phyloP scores from a whole-genome alignment of 2,113 vertebrate genomes.

The Hydropotes inermis region DNA sequence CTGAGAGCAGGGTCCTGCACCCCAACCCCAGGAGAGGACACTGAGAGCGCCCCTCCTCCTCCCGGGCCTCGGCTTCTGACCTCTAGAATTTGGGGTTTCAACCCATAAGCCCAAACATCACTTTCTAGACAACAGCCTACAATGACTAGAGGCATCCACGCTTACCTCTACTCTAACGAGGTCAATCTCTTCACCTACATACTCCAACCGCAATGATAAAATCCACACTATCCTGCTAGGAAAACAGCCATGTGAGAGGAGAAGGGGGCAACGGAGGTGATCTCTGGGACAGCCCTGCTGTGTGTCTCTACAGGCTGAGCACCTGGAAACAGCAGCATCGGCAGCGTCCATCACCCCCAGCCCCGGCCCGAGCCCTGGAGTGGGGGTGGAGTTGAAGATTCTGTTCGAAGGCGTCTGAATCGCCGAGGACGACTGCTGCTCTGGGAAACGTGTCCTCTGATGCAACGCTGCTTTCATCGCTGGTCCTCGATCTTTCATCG shows the following conservation, averaged over 20 bases:
- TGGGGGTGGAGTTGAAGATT: not conserved
- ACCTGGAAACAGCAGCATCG: not conserved
- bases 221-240: accelerated
- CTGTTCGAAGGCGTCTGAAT: not conserved
- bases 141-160: accelerated
- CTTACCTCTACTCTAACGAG: too few species aligned
- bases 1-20: not conserved
- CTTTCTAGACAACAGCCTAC: not conserved
- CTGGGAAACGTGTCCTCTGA: not conserved
- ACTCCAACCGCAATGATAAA: not conserved
- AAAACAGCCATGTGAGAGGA: not conserved
- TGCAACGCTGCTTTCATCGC: not conserved
- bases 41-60: not conserved
- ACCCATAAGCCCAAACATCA: not conserved
- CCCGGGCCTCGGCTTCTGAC: not conserved
- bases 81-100: not conserved
- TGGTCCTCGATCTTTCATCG: not conserved
- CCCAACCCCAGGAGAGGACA: not conserved
- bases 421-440: not conserved
- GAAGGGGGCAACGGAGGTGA: not conserved
- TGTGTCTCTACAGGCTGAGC: not conserved
- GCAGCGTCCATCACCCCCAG: not conserved
- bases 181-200: accelerated
- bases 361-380: not conserved
- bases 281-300: not conserved